Conservation (phyloP, 2,797 vertebrate genomes). For the Chaetophractus vellerosus region DNA sequence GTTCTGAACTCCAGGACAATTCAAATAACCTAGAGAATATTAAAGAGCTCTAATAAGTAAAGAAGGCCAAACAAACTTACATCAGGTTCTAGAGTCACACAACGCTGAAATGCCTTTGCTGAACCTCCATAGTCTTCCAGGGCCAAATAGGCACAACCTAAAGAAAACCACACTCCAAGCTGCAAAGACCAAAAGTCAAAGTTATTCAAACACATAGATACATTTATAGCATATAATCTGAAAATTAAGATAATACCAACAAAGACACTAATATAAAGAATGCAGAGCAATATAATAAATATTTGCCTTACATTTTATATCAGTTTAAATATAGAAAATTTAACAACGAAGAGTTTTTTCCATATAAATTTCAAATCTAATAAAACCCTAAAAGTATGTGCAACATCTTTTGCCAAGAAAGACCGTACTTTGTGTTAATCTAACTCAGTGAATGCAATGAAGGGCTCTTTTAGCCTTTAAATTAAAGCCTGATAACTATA, state of each 20-base stretch:
- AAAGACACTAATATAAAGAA: not conserved
- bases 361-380: slow-evolving; percentile 54
- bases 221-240: not conserved
- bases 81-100: slow-evolving; percentile 96
- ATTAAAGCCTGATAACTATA: not conserved
- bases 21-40: not conserved
- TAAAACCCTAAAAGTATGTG: not conserved
- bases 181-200: slow-evolving; percentile 83
- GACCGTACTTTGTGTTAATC: not conserved
- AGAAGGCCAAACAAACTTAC: slow-evolving; percentile 90
- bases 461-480: slow-evolving; percentile 4
- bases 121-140: slow-evolving; percentile 95
- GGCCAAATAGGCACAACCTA: slow-evolving; percentile 96
- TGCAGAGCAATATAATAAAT: not conserved
- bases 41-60: not conserved
- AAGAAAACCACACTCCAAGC: slow-evolving; percentile 98
- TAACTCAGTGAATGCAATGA: not conserved
- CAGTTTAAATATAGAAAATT: slow-evolving; percentile 42
- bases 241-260: slow-evolving; percentile 23
- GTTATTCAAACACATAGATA: slow-evolving; percentile 15
- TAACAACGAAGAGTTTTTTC: not conserved
- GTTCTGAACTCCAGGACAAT: not conserved
- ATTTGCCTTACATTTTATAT: slow-evolving; percentile 27
- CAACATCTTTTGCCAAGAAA: slow-evolving; percentile 9
- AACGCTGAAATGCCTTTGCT: slow-evolving; percentile 96